Evolutionary conservation across 2,888 invertebrate species (phyloP).

Genomic region (Apoda limacodes): DNA sequence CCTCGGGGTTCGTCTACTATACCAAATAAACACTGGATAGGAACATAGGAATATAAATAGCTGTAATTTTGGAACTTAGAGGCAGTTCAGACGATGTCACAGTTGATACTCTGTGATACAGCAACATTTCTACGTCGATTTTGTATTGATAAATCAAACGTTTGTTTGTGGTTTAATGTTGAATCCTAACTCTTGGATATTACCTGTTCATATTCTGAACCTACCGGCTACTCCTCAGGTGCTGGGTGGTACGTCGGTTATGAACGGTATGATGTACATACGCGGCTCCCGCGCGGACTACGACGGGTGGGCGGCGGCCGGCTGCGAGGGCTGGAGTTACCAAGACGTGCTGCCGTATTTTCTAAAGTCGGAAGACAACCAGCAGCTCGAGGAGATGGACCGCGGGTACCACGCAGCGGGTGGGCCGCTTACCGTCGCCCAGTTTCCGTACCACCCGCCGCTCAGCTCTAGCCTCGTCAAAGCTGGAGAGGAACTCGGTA

Average conservation of each 20-base stretch:
- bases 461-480: constrained; percentile 82
- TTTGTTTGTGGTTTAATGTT: too few relatives aligned
- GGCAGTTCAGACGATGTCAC: too few relatives aligned
- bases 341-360: constrained; percentile 92
- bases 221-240: too few relatives aligned
- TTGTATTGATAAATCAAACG: too few relatives aligned
- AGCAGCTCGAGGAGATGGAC: constrained; percentile 76
- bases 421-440: constrained; percentile 81
- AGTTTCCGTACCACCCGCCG: constrained; percentile 89
- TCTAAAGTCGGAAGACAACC: constrained; percentile 87
- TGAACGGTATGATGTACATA: constrained; percentile 98
- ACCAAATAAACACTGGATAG: too few relatives aligned
- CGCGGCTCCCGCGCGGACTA: constrained; percentile 89
- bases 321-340: constrained; percentile 91
- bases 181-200: too few relatives aligned
- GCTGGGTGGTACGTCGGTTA: constrained; percentile 90
- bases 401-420: constrained; percentile 81
- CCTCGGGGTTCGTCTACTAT: too few relatives aligned
- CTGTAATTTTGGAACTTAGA: too few relatives aligned
- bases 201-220: too few relatives aligned
- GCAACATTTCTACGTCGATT: too few relatives aligned
- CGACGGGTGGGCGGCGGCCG: constrained; percentile 87
- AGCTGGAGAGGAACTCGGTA: constrained; percentile 82
- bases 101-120: too few relatives aligned
- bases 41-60: too few relatives aligned